Evolutionary conservation across 2,888 invertebrate genomes (phyloP), one percentile per base, ranked within the genome.

Genomic region (Isotomurus palustris): DNA sequence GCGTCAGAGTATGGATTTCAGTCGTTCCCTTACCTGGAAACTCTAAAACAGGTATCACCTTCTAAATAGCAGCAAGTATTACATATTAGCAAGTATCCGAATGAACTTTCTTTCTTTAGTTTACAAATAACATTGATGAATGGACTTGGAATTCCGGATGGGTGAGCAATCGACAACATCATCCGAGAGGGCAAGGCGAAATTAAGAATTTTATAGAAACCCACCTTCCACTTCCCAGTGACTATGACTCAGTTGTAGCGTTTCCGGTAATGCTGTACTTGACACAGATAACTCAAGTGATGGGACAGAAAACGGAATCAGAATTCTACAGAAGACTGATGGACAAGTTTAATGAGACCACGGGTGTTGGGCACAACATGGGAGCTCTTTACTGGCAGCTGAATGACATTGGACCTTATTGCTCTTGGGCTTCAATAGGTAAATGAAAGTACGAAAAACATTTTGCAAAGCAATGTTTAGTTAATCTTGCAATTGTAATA

Each of bases 1-100:
- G 84, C 87, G 3, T 95, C 97, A 0, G 99, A 99, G 76, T 99
- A 92, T 73, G 99, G 99, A 1, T 86, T 89, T 67, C 96, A 97
- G 76, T 88, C 94, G 0, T 78, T 91, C 65, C 94, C 96, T 0
- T 84, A 76, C 12, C 68, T 73, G 28, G 72, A 74, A 41, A 73
- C 76, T 0, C 49, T 73, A n/a, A 36, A 47, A 24, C 36, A 35
- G n/a, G 54, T 54, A 27, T 14, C n/a, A n/a, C n/a, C n/a, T n/a
- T n/a, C n/a, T n/a, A n/a, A n/a, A n/a, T n/a, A n/a, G n/a, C n/a
- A n/a, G n/a, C n/a, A n/a, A n/a, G n/a, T n/a, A n/a, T n/a, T n/a
- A n/a, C n/a, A n/a, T n/a, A n/a, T n/a, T n/a, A n/a, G n/a, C n/a
- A n/a, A n/a, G n/a, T n/a, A n/a, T n/a, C n/a, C n/a, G n/a, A n/a